A percentile compares a stretch with the other conserved stretches of the same genome.
phyloP scores from a whole-genome alignment of 2,797 vertebrate genomes.

The Antrozous pallidus region DNA sequence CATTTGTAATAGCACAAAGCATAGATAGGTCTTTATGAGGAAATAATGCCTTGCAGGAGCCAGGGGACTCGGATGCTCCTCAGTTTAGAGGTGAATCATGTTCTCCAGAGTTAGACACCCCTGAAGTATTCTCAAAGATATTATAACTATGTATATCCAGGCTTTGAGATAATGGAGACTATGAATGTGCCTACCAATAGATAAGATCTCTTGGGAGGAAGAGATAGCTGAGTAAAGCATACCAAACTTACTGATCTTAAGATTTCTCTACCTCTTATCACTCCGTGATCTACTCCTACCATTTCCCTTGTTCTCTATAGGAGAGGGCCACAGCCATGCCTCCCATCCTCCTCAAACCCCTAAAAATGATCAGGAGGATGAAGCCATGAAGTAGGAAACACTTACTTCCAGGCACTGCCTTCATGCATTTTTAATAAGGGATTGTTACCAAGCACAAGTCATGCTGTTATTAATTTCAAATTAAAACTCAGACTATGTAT shows the following conservation, averaged over 20 bases:
- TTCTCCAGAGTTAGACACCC: background rate
- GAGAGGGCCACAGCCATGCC: background rate
- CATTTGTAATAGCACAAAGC: background rate
- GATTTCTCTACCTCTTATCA: background rate
- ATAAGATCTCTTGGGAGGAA: background rate
- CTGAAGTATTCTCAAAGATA: background rate
- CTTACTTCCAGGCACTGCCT: constrained; percentile 17
- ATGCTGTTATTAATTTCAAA: constrained; percentile 68
- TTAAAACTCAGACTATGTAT: constrained; percentile 64
- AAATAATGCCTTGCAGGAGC: background rate
- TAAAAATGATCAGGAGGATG: background rate
- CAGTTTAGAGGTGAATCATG: background rate
- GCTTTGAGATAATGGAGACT: background rate
- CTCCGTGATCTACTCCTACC: background rate
- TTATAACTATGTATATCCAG: background rate
- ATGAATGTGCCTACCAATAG: background rate
- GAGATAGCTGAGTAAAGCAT: background rate
- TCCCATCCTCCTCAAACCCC: background rate
- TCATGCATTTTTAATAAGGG: constrained; percentile 44
- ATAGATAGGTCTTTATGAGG: background rate
- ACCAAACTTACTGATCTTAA: background rate
- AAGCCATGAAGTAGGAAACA: background rate
- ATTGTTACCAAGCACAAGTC: constrained; percentile 47
- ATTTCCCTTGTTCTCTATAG: background rate
- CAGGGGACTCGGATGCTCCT: background rate